phyloP scores from a whole-genome alignment of 2,113 vertebrate genomes.

The Ochotona princeps region DNA sequence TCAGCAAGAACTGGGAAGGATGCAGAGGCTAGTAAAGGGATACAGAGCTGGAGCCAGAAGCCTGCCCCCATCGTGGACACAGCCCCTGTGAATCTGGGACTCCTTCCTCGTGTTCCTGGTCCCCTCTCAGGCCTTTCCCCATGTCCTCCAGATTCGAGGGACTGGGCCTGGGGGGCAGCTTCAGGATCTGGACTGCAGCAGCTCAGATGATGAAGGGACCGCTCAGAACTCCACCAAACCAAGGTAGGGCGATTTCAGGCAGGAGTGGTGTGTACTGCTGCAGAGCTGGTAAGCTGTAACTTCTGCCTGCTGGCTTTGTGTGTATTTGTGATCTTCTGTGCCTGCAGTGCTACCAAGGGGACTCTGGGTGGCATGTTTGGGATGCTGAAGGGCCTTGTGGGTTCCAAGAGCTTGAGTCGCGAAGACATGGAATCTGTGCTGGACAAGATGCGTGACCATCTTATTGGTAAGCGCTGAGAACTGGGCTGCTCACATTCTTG shows the following conservation, averaged over 20 bases:
- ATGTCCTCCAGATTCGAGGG: conserved; percentile 80
- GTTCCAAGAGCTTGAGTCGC: conserved; percentile 94
- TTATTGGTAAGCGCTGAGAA: conserved; percentile 89
- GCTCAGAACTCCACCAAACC: conserved; percentile 84
- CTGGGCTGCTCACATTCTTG: rapidly evolving
- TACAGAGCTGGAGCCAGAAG: not conserved
- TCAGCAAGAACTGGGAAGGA: not conserved
- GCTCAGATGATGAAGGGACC: conserved; percentile 89
- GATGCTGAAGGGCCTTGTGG: conserved; percentile 97
- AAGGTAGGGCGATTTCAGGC: conserved; percentile 73
- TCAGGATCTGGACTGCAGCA: conserved; percentile 94
- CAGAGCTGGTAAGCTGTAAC: not conserved
- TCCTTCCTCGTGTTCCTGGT: not conserved
- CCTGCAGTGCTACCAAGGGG: conserved; percentile 89
- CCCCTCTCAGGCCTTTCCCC: not conserved
- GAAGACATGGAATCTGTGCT: conserved; percentile 96
- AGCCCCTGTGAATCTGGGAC: not conserved
- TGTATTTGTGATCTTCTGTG: conserved; percentile 8
- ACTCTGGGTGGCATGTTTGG: conserved; percentile 97
- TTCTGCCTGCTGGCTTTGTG: not conserved
- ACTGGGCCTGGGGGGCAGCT: conserved; percentile 88
- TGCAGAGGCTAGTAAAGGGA: not conserved
- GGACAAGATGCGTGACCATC: conserved; percentile 98
- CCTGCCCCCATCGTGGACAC: not conserved
- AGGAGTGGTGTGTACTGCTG: not conserved